phyloP scores from a whole-genome alignment of 2,113 vertebrate genomes.

The Oreotrochilus melanogaster region DNA sequence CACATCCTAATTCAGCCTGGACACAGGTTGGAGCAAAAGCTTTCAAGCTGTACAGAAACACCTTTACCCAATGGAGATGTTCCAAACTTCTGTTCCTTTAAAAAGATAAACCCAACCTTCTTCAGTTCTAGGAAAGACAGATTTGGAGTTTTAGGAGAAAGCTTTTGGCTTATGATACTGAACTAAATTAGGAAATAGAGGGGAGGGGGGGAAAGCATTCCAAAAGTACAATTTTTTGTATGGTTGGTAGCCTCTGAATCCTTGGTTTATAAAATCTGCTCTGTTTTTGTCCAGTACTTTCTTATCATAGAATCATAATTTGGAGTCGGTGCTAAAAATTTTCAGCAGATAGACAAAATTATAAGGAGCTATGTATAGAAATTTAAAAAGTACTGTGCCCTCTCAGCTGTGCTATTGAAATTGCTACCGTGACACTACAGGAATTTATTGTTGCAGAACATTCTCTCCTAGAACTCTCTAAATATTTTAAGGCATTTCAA shows the following conservation, averaged over 20 bases:
- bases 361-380: neutral
- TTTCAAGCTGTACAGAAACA: neutral
- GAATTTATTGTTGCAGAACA: slow-evolving; percentile 58
- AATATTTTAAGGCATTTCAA: slow-evolving; percentile 67
- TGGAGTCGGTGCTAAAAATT: neutral
- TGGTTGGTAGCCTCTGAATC: too few relatives aligned
- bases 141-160: neutral
- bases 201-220: neutral
- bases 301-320: neutral
- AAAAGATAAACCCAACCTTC: neutral
- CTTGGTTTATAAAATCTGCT: too few relatives aligned
- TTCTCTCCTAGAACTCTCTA: slow-evolving; percentile 46
- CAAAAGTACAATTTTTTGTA: neutral
- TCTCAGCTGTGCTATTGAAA: neutral
- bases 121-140: neutral
- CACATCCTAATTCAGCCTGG: neutral
- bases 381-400: neutral
- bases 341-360: neutral
- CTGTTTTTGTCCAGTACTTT: too few relatives aligned
- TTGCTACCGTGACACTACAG: neutral
- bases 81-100: neutral
- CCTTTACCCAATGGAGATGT: neutral
- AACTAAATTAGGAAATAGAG: neutral
- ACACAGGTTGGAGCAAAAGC: neutral
- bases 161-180: neutral